These are phyloP conservation scores for Esox lucius DNA, from an alignment of 2,797 vertebrate genomes.

Conservation along the genomic window DNA sequence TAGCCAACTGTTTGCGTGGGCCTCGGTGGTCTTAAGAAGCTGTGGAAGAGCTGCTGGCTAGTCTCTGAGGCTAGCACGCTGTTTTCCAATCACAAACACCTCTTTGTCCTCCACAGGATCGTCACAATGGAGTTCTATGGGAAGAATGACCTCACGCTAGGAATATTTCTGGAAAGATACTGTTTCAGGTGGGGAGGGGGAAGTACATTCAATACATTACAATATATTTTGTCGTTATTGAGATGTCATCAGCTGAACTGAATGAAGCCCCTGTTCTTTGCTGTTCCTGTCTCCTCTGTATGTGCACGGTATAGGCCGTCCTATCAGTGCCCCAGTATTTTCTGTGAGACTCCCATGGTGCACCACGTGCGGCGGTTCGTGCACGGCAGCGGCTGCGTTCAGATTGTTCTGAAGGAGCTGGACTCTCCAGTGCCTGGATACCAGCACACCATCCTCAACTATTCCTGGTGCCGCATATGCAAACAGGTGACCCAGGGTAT, in stretches of 20 bases:
- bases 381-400: slow-evolving; percentile 94
- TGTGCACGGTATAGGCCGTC: slow-evolving; percentile 80
- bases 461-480: slow-evolving; percentile 97
- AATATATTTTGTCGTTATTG: neutral
- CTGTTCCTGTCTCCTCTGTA: neutral
- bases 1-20: no score
- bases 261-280: neutral
- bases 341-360: slow-evolving; percentile 98
- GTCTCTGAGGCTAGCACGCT: neutral
- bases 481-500: slow-evolving; percentile 82
- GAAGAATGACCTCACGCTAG: slow-evolving; percentile 96
- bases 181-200: slow-evolving; percentile 87
- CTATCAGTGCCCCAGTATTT: slow-evolving; percentile 96
- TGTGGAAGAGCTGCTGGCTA: neutral
- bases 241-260: neutral
- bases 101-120: slow-evolving; percentile 77
- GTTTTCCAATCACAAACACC: neutral
- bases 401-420: slow-evolving; percentile 96
- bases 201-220: no score
- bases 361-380: slow-evolving; percentile 96
- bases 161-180: slow-evolving; percentile 95
- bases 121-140: slow-evolving; percentile 99
- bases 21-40: no score
- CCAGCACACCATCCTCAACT: slow-evolving; percentile 97
- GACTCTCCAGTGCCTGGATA: slow-evolving; percentile 97